Base-by-base conservation (phyloP, 2,113 vertebrate species). In the Siniperca chuatsi region DNA sequence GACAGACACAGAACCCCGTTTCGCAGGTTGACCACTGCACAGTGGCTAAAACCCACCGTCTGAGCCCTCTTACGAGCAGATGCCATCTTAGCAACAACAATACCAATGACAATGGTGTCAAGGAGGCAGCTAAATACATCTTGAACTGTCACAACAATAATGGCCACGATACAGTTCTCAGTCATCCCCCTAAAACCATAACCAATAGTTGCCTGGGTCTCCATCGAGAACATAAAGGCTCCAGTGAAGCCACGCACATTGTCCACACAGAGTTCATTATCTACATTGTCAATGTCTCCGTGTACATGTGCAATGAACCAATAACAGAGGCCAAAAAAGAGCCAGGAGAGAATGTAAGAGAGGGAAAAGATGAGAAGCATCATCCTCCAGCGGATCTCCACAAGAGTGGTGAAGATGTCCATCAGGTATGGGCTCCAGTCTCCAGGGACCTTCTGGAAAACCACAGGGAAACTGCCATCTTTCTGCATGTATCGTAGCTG, bases 341-440 rank as follows among this genome's bases (percentile, higher is more conserved):
- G 52, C 98, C 98, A 99, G 0, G 98, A 99, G 25, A 99, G 95
- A 21, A 99, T 95, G 40, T 99, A 98, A 0, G 98, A 98, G 42
- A 99, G 82, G 0, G 96, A 97, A 78, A 99, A 98, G 40, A 97
- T 93, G 52, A 98, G 96, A 6, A 99, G 89, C 98, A 99, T 98
- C 8, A 97, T 96, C 54, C 97, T 96, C 98, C 98, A 99, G 76
- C 97, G 97, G 86, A 97, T 96, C 89, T 99, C 98, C 48, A 99
- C 97, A 8, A 99, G 94, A 0, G 98, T 99, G 92, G 98, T 99
- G 83, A 99, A 99, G 33, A 99, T 97, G 94, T 99, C 98, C 0
- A 92, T 92, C 33, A 98, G 92, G 3, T 97, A 99, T 55, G 96
- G 96, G 35, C 97, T 95, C 98, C 97, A 99, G 52, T 97, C 93